Evolutionary conservation across 2,888 invertebrate species (phyloP).

Genomic region (Caenorhabditis sulstoni): DNA sequence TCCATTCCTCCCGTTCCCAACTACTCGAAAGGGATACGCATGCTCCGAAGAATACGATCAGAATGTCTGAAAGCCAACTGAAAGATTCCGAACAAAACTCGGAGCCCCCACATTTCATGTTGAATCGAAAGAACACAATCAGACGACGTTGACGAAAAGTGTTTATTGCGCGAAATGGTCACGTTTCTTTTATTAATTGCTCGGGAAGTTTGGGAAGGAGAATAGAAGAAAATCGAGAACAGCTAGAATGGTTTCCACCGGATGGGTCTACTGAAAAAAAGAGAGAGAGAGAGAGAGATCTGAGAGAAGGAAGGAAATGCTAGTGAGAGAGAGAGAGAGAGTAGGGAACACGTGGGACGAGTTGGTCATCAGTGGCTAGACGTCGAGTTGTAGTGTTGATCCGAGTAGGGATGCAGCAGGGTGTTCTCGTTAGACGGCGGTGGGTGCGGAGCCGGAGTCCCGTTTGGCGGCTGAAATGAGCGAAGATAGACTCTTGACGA

Average conservation of each 20-base stretch:
- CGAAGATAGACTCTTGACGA: too few relatives aligned
- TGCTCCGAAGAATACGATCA: too few relatives aligned
- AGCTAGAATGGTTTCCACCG: constrained; percentile 28
- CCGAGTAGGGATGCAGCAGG: constrained; percentile 48
- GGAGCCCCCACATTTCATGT: too few relatives aligned
- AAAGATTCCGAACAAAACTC: too few relatives aligned
- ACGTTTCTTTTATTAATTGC: constrained; percentile 33
- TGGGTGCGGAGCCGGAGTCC: constrained; percentile 43
- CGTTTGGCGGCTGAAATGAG: constrained; percentile 48
- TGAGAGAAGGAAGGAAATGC: constrained; percentile 4
- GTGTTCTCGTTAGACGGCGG: constrained; percentile 55
- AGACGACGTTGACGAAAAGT: too few relatives aligned
- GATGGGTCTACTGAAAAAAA: constrained; percentile 16
- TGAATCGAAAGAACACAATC: too few relatives aligned
- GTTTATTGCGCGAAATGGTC: constrained; percentile 6
- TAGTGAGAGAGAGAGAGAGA: constrained; percentile 1
- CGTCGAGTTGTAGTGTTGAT: constrained; percentile 53
- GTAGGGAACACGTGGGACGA: constrained; percentile 19
- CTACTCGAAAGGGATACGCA: not conserved
- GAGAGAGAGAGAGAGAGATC: constrained; percentile 23
- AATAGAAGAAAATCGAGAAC: not conserved
- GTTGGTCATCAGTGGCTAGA: constrained; percentile 50
- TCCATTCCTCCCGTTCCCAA: too few relatives aligned
- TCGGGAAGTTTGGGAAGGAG: constrained; percentile 2
- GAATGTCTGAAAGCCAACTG: too few relatives aligned